phyloP scores from a whole-genome alignment of 2,888 invertebrate genomes.

The Leptinotarsa peninsularis region DNA sequence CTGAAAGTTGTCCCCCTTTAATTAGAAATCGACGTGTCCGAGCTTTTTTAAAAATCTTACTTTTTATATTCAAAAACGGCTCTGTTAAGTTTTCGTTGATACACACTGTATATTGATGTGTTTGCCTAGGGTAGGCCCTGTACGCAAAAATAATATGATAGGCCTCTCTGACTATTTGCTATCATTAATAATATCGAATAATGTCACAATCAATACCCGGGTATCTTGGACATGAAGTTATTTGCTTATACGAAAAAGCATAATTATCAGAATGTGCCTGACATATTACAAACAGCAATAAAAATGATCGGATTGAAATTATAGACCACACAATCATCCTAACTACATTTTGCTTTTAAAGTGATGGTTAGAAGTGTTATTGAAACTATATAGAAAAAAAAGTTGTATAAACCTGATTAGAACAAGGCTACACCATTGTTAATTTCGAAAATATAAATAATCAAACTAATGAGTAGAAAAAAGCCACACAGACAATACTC shows the following conservation, averaged over 20 bases:
- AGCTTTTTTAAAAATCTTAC: too few species aligned
- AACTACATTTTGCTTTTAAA: constrained; percentile 31
- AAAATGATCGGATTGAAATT: constrained; percentile 8
- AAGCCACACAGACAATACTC: neutral
- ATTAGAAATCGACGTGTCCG: too few species aligned
- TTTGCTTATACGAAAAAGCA: constrained; percentile 7
- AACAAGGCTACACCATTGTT: constrained; percentile 33
- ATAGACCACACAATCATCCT: constrained; percentile 20
- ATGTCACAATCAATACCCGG: neutral
- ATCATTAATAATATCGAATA: neutral
- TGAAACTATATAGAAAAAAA: constrained; percentile 11
- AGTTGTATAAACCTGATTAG: constrained; percentile 36
- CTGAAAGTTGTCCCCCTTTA: too few species aligned
- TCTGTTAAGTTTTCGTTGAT: too few species aligned
- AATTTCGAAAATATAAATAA: constrained; percentile 3
- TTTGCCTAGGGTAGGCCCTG: too few species aligned
- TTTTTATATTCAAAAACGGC: too few species aligned
- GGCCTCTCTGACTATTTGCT: neutral
- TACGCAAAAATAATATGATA: neutral
- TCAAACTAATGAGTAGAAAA: neutral
- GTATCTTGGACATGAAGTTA: constrained; percentile 6
- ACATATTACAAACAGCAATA: constrained; percentile 6
- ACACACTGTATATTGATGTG: too few species aligned
- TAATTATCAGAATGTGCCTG: constrained; percentile 12
- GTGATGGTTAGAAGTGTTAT: constrained; percentile 24